Conservation (phyloP, 2,888 invertebrate species). For the Notocelia uddmanniana region DNA sequence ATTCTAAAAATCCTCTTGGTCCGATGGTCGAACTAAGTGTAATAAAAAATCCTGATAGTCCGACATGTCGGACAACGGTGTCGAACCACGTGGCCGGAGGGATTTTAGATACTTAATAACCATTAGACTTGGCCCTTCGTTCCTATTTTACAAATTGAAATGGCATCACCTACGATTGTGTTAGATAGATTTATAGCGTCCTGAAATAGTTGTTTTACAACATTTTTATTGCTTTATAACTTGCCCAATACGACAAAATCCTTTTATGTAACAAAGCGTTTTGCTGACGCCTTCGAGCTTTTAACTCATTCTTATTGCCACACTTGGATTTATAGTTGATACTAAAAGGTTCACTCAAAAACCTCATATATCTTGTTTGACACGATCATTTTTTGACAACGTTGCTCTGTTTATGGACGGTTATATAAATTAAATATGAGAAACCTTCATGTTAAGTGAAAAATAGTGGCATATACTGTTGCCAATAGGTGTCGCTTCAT, state of each 20-base stretch:
- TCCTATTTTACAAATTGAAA: neutral
- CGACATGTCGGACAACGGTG: no score
- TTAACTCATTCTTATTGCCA: slow-evolving; percentile 25
- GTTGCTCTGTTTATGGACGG: neutral
- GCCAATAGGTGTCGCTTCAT: no score
- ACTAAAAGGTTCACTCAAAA: slow-evolving; percentile 9
- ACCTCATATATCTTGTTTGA: slow-evolving; percentile 21
- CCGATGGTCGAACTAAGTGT: no score
- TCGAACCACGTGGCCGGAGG: no score
- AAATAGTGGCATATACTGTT: no score
- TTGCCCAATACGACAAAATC: slow-evolving; percentile 32
- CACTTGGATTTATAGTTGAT: slow-evolving; percentile 13
- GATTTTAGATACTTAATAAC: no score
- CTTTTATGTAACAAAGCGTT: slow-evolving; percentile 25
- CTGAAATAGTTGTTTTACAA: slow-evolving; percentile 27
- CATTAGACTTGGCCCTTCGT: no score
- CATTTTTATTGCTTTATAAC: slow-evolving; percentile 36
- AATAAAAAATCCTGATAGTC: no score
- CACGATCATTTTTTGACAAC: neutral
- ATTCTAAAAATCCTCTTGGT: no score
- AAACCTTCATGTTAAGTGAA: neutral
- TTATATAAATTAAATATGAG: neutral
- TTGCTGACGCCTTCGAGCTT: slow-evolving; percentile 21
- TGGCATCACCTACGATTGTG: neutral
- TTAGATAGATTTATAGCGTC: slow-evolving; percentile 21